These are phyloP conservation scores for Meteorus colon DNA, from an alignment of 2,888 invertebrate species.

Conservation along the genomic window DNA sequence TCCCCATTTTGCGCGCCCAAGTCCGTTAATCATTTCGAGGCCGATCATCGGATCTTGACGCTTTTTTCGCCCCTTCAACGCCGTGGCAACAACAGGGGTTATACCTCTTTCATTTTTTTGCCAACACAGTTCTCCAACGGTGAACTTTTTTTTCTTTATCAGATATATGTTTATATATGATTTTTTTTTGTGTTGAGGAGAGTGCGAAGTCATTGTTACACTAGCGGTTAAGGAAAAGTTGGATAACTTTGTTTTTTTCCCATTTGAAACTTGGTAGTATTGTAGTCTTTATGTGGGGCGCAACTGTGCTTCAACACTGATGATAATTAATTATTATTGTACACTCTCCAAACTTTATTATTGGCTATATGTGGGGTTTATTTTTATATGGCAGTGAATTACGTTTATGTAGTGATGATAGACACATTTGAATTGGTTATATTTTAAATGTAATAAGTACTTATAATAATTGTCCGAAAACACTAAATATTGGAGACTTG, in stretches of 20 bases:
- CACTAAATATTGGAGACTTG: too few relatives aligned
- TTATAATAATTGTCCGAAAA: too few relatives aligned
- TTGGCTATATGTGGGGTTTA: neutral
- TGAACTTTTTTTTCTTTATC: neutral
- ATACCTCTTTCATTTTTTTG: neutral
- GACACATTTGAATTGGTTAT: too few relatives aligned
- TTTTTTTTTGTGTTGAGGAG: neutral
- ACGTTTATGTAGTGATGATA: too few relatives aligned
- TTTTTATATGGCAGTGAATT: too few relatives aligned
- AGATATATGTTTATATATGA: neutral
- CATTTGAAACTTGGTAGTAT: neutral
- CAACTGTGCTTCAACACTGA: neutral
- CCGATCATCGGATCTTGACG: slow-evolving; percentile 25
- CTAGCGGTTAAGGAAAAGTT: neutral
- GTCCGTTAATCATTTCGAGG: slow-evolving; percentile 17
- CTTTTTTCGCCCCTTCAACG: slow-evolving; percentile 7
- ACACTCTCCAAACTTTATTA: neutral
- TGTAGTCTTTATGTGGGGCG: neutral
- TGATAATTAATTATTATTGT: neutral
- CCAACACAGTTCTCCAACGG: neutral
- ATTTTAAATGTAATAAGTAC: too few relatives aligned
- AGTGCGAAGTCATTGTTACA: neutral
- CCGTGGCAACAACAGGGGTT: neutral
- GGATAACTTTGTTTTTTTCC: neutral
- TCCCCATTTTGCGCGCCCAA: neutral